Evolutionary conservation across 2,113 vertebrate genomes (phyloP).

Genomic region (Oostethus manadensis): DNA sequence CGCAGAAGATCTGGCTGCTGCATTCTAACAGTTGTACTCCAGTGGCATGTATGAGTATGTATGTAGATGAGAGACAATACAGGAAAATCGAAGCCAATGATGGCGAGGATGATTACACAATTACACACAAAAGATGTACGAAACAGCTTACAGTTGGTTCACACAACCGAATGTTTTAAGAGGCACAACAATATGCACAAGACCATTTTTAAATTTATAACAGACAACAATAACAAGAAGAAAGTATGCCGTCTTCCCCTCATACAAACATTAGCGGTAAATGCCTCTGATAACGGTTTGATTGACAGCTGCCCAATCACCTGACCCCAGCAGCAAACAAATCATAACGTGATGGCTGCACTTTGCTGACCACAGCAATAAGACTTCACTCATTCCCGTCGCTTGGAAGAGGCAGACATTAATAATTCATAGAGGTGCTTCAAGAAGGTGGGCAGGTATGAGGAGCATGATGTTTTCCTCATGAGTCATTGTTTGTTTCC

Average conservation of each 20-base stretch:
- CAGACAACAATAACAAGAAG: too few relatives aligned
- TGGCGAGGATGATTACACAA: not conserved
- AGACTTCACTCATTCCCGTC: slow-evolving; percentile 25
- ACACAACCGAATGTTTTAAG: not conserved
- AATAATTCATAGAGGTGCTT: slow-evolving; percentile 48
- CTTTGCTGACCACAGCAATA: slow-evolving; percentile 11
- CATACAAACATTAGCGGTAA: slow-evolving; percentile 6
- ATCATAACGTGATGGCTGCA: slow-evolving; percentile 4
- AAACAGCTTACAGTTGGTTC: too few relatives aligned
- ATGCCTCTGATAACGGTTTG: not conserved
- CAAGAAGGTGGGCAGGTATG: slow-evolving; percentile 23
- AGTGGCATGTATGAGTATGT: not conserved
- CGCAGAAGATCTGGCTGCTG: slow-evolving; percentile 9
- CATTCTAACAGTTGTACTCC: slow-evolving; percentile 15
- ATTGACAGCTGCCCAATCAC: slow-evolving; percentile 12
- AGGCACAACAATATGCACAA: not conserved
- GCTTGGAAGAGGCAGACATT: slow-evolving; percentile 23
- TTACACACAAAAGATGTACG: not conserved
- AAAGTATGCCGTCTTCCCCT: too few relatives aligned
- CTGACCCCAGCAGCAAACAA: slow-evolving; percentile 4
- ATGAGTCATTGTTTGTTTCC: slow-evolving; percentile 59
- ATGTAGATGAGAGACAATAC: not conserved
- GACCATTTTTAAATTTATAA: too few relatives aligned
- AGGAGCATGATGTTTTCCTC: slow-evolving; percentile 28
- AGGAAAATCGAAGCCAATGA: not conserved